Conservation (phyloP, 1,140 invertebrate species). For the Mactra quadrangularis region DNA sequence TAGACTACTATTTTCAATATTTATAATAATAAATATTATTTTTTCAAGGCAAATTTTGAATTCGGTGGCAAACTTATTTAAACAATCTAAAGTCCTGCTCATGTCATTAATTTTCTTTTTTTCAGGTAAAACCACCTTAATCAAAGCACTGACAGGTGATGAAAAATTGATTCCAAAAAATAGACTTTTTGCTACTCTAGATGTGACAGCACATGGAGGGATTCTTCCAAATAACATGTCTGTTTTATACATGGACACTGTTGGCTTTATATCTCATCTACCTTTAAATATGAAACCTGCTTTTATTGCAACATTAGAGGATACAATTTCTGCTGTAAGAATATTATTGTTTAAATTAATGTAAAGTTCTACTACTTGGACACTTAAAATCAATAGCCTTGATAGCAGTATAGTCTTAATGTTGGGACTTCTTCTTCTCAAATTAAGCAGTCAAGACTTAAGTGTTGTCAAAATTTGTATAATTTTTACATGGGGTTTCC, state of each 20-base stretch:
- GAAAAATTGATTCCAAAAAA: constrained; percentile 88
- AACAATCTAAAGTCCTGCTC: too few relatives aligned
- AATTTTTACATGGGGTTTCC: too few relatives aligned
- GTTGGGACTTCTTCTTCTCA: too few relatives aligned
- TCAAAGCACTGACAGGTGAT: constrained; percentile 91
- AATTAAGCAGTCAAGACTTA: too few relatives aligned
- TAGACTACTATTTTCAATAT: too few relatives aligned
- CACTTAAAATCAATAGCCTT: too few relatives aligned
- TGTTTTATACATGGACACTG: constrained; percentile 92
- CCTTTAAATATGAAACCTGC: constrained; percentile 92
- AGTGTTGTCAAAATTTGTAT: not conserved
- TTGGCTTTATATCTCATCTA: constrained; percentile 96
- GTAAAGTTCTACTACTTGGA: too few relatives aligned
- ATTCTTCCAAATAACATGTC: constrained; percentile 87
- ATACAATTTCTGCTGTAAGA: constrained; percentile 87
- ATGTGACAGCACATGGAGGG: constrained; percentile 92
- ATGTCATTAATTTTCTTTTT: too few relatives aligned
- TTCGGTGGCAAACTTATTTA: too few relatives aligned
- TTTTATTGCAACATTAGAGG: constrained; percentile 93
- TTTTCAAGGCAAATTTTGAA: too few relatives aligned
- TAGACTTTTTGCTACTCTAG: constrained; percentile 95
- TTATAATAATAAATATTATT: too few relatives aligned
- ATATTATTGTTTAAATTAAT: not conserved
- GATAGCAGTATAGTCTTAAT: too few relatives aligned
- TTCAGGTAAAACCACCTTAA: constrained; percentile 91